These are phyloP conservation scores for Drosophila meridiana DNA, from an alignment of 2,888 invertebrate genomes.

Conservation along the genomic window DNA sequence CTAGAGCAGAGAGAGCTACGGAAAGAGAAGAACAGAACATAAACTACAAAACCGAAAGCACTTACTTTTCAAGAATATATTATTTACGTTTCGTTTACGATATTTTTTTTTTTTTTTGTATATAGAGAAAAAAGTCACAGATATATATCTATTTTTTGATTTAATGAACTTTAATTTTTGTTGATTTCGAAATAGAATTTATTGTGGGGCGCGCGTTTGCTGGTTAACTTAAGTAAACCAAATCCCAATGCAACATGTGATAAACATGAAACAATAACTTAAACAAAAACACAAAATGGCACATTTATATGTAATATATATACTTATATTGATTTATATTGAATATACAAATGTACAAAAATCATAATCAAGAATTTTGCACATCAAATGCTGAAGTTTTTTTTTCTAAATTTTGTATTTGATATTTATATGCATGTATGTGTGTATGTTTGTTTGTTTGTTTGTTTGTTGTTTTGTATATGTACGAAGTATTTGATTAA, in stretches of 20 bases:
- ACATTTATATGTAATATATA: constrained; percentile 21
- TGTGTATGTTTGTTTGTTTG: constrained; percentile 10
- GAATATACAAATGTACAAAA: constrained; percentile 56
- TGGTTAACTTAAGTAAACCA: constrained; percentile 32
- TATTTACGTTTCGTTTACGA: constrained; percentile 46
- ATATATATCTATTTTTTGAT: constrained; percentile 25
- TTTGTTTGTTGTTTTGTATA: constrained; percentile 14
- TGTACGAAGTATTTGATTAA: constrained; percentile 35
- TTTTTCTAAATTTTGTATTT: constrained; percentile 6
- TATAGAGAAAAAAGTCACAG: constrained; percentile 43
- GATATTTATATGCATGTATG: constrained; percentile 21
- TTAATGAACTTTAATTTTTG: constrained; percentile 35
- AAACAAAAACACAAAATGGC: constrained; percentile 32
- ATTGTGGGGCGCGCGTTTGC: constrained; percentile 22
- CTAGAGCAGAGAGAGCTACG: constrained; percentile 23
- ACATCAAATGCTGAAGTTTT: constrained; percentile 52
- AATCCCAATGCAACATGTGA: constrained; percentile 45
- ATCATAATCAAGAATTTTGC: constrained; percentile 46
- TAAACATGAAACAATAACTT: constrained; percentile 51
- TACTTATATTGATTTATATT: constrained; percentile 39
- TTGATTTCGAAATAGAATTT: constrained; percentile 32
- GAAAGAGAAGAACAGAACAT: constrained; percentile 53
- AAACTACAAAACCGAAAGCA: constrained; percentile 73
- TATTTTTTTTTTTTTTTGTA: constrained; percentile 10
- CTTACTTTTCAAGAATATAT: constrained; percentile 57